Evolutionary conservation across 2,797 vertebrate species (phyloP).

Genomic region (Protosalanx chinensis): DNA sequence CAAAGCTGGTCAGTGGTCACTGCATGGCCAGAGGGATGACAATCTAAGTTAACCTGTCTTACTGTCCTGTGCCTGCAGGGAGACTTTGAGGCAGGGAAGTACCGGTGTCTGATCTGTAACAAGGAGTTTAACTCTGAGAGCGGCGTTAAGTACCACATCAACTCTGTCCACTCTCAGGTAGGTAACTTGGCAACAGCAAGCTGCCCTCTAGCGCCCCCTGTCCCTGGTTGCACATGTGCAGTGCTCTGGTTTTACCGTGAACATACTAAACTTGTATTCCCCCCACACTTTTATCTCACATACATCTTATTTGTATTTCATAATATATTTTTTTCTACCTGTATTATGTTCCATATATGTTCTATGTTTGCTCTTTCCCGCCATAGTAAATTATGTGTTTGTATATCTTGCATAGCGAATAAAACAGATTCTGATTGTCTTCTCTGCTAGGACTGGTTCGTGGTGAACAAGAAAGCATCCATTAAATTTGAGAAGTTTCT

Average conservation of each 20-base stretch:
- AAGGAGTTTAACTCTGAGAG: constrained; percentile 95
- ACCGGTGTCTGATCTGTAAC: constrained; percentile 89
- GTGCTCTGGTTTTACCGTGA: neutral
- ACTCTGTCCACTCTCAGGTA: constrained; percentile 91
- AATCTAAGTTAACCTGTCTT: no score
- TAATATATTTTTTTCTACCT: no score
- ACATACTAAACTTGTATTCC: neutral
- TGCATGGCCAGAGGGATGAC: no score
- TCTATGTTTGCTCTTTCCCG: no score
- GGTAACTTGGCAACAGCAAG: constrained; percentile 19
- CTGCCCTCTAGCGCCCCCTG: no score
- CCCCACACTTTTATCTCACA: no score
- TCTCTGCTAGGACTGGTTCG: constrained; percentile 87
- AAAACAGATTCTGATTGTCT: neutral
- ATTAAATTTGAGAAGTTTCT: constrained; percentile 86
- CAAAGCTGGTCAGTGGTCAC: neutral
- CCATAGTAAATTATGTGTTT: no score
- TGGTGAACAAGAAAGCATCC: constrained; percentile 81
- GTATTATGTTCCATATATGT: no score
- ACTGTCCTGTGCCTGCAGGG: constrained; percentile 71
- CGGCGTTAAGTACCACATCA: constrained; percentile 97
- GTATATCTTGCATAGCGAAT: no score
- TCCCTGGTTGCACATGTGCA: no score
- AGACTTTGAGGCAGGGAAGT: constrained; percentile 90
- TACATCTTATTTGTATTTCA: no score